These are phyloP conservation scores for Mormyrus lacerda DNA, from an alignment of 2,113 vertebrate species.

Conservation along the genomic window DNA sequence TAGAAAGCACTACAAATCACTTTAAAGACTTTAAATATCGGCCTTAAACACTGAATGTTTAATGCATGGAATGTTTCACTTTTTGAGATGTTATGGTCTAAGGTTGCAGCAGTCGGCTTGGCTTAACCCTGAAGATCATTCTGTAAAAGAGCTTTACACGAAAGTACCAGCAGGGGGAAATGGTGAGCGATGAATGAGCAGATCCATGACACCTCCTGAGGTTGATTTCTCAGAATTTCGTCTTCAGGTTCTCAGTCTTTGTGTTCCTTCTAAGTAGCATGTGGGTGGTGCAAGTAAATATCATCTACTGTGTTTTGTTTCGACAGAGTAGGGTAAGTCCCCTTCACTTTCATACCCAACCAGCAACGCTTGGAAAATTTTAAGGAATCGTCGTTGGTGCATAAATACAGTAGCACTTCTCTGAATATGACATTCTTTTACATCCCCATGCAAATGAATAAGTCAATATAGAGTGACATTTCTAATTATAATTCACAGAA, in stretches of 20 bases:
- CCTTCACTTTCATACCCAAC: not conserved
- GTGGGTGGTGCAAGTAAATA: not conserved
- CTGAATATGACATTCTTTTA: not conserved
- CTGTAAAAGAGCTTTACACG: not conserved
- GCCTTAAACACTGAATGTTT: not conserved
- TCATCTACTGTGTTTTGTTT: conserved; percentile 6
- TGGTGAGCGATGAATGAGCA: not conserved
- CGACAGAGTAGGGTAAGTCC: not conserved
- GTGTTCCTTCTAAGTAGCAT: not conserved
- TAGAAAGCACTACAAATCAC: not conserved
- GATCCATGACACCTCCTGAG: not conserved
- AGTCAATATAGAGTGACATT: not conserved
- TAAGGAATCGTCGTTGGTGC: not conserved
- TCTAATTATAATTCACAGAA: not conserved
- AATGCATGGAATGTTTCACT: not conserved
- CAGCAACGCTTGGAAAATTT: not conserved
- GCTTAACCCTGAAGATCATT: not conserved
- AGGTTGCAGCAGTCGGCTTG: not conserved
- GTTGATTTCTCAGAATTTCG: not conserved
- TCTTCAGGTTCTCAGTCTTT: not conserved
- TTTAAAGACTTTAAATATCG: not conserved
- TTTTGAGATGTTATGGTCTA: not conserved
- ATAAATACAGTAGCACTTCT: not conserved
- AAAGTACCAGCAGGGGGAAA: not conserved
- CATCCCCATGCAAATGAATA: not conserved